phyloP scores from a whole-genome alignment of 2,888 invertebrate species.

The Sphaeridia pumilis region DNA sequence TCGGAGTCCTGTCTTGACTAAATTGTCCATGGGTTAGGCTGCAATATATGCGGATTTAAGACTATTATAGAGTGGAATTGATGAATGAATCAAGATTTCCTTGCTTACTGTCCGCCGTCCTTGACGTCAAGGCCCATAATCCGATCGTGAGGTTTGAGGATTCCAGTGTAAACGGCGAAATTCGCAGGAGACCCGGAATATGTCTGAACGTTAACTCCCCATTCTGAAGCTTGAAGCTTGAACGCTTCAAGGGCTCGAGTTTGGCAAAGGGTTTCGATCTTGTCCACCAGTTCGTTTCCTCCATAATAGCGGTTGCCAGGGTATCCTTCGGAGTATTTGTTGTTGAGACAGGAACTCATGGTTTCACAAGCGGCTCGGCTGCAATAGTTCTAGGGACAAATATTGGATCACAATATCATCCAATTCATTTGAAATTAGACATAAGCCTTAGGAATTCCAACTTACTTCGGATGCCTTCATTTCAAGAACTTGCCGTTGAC shows the following conservation, averaged over 20 bases:
- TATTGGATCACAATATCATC: too few species aligned
- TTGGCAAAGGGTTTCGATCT: slow-evolving; percentile 48
- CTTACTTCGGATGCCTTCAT: slow-evolving; percentile 79
- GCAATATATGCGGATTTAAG: too few species aligned
- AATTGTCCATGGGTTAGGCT: slow-evolving; percentile 43
- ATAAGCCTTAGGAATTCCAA: neutral
- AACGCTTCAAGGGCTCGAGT: slow-evolving; percentile 46
- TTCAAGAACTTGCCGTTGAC: slow-evolving; percentile 75
- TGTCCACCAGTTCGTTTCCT: slow-evolving; percentile 48
- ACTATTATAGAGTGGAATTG: too few species aligned
- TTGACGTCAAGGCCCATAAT: slow-evolving; percentile 51
- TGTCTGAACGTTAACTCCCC: slow-evolving; percentile 52
- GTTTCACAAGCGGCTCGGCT: neutral
- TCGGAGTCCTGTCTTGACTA: slow-evolving; percentile 45
- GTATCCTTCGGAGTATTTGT: slow-evolving; percentile 51
- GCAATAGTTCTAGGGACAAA: slow-evolving; percentile 1
- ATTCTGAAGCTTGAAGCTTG: slow-evolving; percentile 43
- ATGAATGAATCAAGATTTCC: too few species aligned
- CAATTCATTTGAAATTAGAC: neutral
- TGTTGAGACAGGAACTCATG: slow-evolving; percentile 39
- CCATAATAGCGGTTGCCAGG: slow-evolving; percentile 50
- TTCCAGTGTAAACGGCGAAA: slow-evolving; percentile 49
- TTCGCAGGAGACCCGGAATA: slow-evolving; percentile 51
- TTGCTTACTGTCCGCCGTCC: slow-evolving; percentile 46
- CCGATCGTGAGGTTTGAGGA: slow-evolving; percentile 46